Base-by-base conservation (phyloP, 2,797 vertebrate species). In the Cyprinella venusta region DNA sequence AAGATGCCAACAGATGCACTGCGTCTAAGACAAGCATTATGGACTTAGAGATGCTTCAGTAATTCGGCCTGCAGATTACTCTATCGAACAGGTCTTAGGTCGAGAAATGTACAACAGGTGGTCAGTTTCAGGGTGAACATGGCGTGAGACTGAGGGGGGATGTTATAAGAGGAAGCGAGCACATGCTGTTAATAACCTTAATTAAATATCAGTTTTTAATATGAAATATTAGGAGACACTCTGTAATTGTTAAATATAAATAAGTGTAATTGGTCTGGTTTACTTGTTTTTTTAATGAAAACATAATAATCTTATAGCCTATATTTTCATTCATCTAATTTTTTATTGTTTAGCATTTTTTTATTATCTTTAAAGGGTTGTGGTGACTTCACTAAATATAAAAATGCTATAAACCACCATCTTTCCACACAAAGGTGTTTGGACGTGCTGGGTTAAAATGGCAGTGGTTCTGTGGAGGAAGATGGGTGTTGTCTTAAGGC, bases 1-100 rank as follows among this genome's bases (percentile, higher is more conserved):
- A 94, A 95, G 80, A 96, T 91, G 90, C 92, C 92, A 93, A 92
- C 95, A 96, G 95, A 95, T 96, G 96, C 93, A 94, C 90, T 74
- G 89, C 16, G 88, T 94, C 94, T 94, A 91, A 93, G 89, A 93
- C 93, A 89, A 94, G 95, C 93, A 93, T 95, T 95, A 94, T 91
- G 91, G 92, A 92, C 92, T 94, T 94, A 95, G 80, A 90, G 87
- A 89, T 85, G 87, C 89, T 88, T 87, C 74, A 85, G 89, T 86
- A 90, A 93, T 88, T 89, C 91, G 87, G 90, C 83, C 79, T 78
- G 86, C 87, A 85, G 89, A 92, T 88, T 85, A 86, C 80, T 80
- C 64, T 86, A 74, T 86, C 81, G 89, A 82, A 63, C 38, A 3
- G 26, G 67, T 61, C 69, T 77, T 40, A 52, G 52, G 59, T 72